Percentiles rank a stretch among this genome's conserved stretches.
These are phyloP conservation scores for Conistra vaccinii DNA, from an alignment of 2,888 invertebrate genomes.

Conservation along the genomic window DNA sequence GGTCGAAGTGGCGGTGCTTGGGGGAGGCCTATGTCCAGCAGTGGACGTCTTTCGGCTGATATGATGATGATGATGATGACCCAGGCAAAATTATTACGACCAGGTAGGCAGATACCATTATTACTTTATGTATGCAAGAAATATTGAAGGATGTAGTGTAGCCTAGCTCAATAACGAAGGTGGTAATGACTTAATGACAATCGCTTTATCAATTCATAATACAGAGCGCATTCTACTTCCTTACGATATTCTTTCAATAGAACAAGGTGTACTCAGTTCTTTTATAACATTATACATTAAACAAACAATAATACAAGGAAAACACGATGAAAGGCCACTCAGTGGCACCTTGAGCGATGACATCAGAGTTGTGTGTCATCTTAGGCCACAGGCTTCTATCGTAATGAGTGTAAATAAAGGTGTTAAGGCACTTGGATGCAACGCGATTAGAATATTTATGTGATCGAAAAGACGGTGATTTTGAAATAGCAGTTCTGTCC, in stretches of 20 bases:
- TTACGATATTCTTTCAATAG: conserved; percentile 27
- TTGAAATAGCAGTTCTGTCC: background rate
- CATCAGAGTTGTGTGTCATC: conserved; percentile 72
- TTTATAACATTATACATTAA: conserved; percentile 46
- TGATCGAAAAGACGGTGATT: conserved; percentile 21
- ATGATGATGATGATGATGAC: too few species aligned
- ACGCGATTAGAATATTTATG: conserved; percentile 31
- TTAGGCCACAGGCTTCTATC: conserved; percentile 37
- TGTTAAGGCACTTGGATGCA: conserved; percentile 29
- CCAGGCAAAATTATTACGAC: too few species aligned
- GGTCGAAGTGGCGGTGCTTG: too few species aligned
- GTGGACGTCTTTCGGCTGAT: too few species aligned
- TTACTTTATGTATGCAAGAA: too few species aligned
- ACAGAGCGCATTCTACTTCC: conserved; percentile 38
- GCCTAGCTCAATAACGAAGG: conserved; percentile 23
- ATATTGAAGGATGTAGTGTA: background rate
- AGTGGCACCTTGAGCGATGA: conserved; percentile 77
- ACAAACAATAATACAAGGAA: conserved; percentile 72
- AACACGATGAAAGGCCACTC: conserved; percentile 75
- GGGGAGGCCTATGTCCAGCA: too few species aligned
- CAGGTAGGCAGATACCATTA: too few species aligned
- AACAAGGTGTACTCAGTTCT: conserved; percentile 51
- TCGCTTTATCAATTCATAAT: conserved; percentile 32
- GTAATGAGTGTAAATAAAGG: conserved; percentile 57
- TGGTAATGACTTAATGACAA: conserved; percentile 19